Base-by-base conservation (phyloP, 2,113 vertebrate genomes). In the Salvelinus sp. region DNA sequence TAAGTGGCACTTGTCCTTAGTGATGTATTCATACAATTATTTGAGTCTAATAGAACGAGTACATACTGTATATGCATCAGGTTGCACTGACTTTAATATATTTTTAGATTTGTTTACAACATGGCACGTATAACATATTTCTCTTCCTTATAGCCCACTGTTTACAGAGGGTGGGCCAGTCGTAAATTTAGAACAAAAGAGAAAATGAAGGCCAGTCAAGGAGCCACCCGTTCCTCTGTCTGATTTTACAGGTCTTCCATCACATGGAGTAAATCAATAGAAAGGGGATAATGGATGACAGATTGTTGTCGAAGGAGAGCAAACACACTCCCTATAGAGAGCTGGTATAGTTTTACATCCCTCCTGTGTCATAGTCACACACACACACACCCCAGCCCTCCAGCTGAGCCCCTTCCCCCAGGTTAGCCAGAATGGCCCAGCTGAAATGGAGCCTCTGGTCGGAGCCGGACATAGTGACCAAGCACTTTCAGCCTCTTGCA, bases 401-500 rank as follows among this genome's bases (percentile, higher is more conserved):
- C 23, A 68, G 27, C 16, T 38, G 38, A 54, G 60, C 22, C 57
- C 54, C 33, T 30, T 14, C n/a, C 68, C 30, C 48, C 62, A 22
- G 54, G 13, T 22, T 48, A 22, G 20, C 28, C 25, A n/a, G 3
- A 38, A 27, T 68, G 66, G 6, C 30, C 18, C 18, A 68, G 30
- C 69, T 76, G 69, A 66, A 80, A 81, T 68, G 74, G 23, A 47
- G 64, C 20, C 3, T 38, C 66, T 62, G 27, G 20, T 12, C 60
- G 23, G 66, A 74, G 66, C 72, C 69, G 72, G 20, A 58, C 58
- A 38, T 38, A 62, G 20, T 22, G 58, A 62, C 58, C 18, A 62
- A 22, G 58, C 58, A 23, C 58, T 88, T 88, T 76, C 85, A 73
- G 25, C 50, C 79, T 73, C 69, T 86, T 88, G 85, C 87, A 86